Evolutionary conservation across 1,140 invertebrate genomes (phyloP).

Genomic region (Phortica variegata): DNA sequence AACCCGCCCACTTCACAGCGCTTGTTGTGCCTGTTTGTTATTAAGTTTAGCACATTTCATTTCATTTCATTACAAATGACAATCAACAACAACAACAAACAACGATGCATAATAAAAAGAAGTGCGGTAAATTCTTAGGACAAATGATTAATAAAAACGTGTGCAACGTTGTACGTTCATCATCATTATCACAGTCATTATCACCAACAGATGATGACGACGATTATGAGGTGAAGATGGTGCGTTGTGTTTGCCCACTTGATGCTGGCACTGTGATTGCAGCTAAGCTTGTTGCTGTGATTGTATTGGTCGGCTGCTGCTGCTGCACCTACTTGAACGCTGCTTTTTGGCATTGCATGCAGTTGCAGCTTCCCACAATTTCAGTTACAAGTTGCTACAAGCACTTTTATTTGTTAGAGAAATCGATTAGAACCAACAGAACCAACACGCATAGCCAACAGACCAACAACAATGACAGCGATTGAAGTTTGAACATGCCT

Average conservation of each 20-base stretch:
- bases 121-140: conserved; percentile 52
- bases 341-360: conserved; percentile 47
- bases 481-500: no score
- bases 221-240: conserved; percentile 4
- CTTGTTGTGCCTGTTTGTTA: conserved; percentile 33
- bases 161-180: no score
- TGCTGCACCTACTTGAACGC: conserved; percentile 50
- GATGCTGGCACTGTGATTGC: no score
- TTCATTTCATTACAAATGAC: not conserved
- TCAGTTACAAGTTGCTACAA: no score
- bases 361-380: conserved; percentile 30
- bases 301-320: conserved; percentile 7
- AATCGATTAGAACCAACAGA: conserved; percentile 53
- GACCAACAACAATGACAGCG: conserved; percentile 26
- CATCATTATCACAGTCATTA: conserved; percentile 16
- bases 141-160: conserved; percentile 52
- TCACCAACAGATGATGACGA: conserved; percentile 9
- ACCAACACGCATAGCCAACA: no score
- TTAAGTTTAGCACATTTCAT: conserved; percentile 48
- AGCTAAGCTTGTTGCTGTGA: conserved; percentile 6
- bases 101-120: conserved; percentile 12
- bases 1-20: not conserved
- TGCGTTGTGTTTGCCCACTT: not conserved
- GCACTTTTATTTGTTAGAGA: conserved; percentile 46
- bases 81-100: not conserved